Evolutionary conservation across 2,797 vertebrate species (phyloP), one percentile per base, ranked within the genome.

Genomic region (Malacoraja senta): DNA sequence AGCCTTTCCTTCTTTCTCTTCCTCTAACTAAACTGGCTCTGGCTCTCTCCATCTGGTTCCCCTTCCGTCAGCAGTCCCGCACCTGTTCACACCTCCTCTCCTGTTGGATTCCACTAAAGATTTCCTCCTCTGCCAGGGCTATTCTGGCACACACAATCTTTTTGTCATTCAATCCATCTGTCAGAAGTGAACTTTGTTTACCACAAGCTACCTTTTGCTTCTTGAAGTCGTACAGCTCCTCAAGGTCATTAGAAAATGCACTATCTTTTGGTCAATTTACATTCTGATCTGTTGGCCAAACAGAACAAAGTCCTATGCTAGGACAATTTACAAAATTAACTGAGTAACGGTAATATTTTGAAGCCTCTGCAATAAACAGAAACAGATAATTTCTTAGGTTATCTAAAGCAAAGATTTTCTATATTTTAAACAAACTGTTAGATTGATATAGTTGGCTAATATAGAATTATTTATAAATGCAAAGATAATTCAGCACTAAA

Each of bases 91-190:
- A 99, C 99, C 99, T 99, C 99, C 98, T 99, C 99, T 99, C 98
- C 98, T 99, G 99, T 99, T 99, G 98, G 98, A 98, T 98, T 97
- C 98, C 98, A 98, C 97, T 97, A 97, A 98, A 97, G 97, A 97
- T 97, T 97, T 97, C 97, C 97, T 97, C 97, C 96, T 98, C 98
- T 99, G 99, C 99, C 98, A 99, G 98, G 98, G 97, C 98, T 97
- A 98, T 98, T 98, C 98, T 99, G 98, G 99, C 98, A 98, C 98
- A 97, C 96, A 95, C 98, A 98, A 99, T 98, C 98, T 98, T 98
- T 99, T 98, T 99, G 98, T 99, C 99, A 99, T 99, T 99, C 98
- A 99, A 99, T 99, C 99, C 99, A 99, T 99, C 99, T 99, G 99
- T 99, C 98, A 98, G 98, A 99, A 99, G 98, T 99, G 98, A 99